These are phyloP conservation scores for Sorex maritimensis DNA, from an alignment of 2,797 vertebrate genomes.

Conservation along the genomic window DNA sequence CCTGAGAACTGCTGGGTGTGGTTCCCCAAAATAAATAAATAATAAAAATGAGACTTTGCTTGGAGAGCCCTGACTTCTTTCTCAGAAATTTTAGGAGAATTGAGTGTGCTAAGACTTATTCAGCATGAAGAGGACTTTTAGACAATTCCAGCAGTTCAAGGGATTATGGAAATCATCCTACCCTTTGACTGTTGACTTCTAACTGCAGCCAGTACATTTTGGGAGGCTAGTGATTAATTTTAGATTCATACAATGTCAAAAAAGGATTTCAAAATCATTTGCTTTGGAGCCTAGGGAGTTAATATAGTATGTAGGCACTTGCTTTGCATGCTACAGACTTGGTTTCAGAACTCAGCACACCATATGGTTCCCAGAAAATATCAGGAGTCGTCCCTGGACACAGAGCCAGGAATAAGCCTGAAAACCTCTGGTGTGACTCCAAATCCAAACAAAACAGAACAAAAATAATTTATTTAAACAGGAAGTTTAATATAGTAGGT, in stretches of 20 bases:
- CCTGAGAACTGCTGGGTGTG: too few species aligned
- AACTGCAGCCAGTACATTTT: background rate
- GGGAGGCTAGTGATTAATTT: constrained; percentile 45
- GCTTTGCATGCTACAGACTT: background rate
- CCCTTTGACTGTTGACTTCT: constrained; percentile 43
- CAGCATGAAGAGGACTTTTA: constrained; percentile 75
- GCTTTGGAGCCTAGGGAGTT: too few species aligned
- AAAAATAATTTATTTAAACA: background rate
- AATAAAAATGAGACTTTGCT: too few species aligned
- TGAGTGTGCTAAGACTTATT: constrained; percentile 66
- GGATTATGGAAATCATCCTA: constrained; percentile 68
- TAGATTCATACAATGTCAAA: constrained; percentile 2
- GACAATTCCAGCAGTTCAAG: constrained; percentile 66
- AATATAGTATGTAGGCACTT: background rate
- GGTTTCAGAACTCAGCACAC: too few species aligned
- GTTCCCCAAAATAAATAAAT: too few species aligned
- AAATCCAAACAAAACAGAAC: background rate
- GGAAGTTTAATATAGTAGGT: background rate
- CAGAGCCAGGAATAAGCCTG: too few species aligned
- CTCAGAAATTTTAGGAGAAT: constrained; percentile 65
- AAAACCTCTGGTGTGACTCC: too few species aligned
- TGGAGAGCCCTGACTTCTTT: constrained; percentile 21
- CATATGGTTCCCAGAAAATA: too few species aligned
- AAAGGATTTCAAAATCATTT: background rate
- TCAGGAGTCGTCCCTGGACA: too few species aligned